A percentile compares a stretch with the other conserved stretches of the same genome.
Evolutionary conservation across 2,888 invertebrate genomes (phyloP).

Genomic region (Syrphus vitripennis): DNA sequence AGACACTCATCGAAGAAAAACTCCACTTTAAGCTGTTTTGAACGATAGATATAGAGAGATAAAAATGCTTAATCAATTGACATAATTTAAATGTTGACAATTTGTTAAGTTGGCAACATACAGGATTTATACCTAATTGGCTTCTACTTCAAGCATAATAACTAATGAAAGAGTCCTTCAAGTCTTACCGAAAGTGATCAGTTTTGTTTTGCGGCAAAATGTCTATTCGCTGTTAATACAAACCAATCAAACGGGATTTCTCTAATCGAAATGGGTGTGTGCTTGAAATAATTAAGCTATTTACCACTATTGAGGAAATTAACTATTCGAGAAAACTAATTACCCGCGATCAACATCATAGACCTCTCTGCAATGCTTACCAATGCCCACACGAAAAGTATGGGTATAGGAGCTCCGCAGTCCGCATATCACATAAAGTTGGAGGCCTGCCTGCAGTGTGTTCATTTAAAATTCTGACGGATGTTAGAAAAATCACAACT

Average conservation of each 20-base stretch:
- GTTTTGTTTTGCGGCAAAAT: conserved; percentile 7
- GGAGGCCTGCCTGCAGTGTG: background rate
- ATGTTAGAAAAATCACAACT: conserved; percentile 50
- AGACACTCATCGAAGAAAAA: too few species aligned
- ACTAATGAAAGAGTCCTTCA: conserved; percentile 20
- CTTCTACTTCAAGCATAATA: background rate
- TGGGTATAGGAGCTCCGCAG: background rate
- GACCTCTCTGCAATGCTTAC: background rate
- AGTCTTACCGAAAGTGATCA: conserved; percentile 9
- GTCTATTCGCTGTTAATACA: background rate
- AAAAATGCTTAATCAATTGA: conserved; percentile 3
- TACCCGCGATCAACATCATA: conserved; percentile 22
- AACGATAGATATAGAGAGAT: background rate
- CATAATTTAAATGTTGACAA: conserved; percentile 10
- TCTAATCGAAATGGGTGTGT: conserved; percentile 66
- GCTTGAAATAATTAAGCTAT: conserved; percentile 60
- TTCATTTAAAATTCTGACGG: conserved; percentile 54
- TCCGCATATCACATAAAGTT: background rate
- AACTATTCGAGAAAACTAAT: conserved; percentile 47
- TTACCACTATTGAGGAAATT: conserved; percentile 59
- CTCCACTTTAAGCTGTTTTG: background rate
- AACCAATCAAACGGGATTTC: conserved; percentile 54
- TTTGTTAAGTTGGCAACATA: conserved; percentile 9
- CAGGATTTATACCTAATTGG: conserved; percentile 8
- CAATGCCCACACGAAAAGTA: background rate